Evolutionary conservation across 2,113 vertebrate species (phyloP).

Genomic region (Calypte anna): DNA sequence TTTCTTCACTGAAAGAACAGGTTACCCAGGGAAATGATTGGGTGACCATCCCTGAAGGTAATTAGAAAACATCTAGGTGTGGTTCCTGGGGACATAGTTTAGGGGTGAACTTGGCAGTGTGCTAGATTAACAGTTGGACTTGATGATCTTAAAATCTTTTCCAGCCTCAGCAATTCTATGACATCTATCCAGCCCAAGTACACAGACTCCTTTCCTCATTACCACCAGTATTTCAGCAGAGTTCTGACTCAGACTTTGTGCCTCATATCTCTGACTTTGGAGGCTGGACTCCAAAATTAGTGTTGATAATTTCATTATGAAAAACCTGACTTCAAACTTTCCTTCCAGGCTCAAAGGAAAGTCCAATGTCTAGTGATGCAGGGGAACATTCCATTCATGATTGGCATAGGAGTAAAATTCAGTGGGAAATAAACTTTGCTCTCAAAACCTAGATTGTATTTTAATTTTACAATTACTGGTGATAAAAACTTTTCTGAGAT

Average conservation of each 20-base stretch:
- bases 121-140: no score
- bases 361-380: neutral
- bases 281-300: neutral
- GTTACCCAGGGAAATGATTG: no score
- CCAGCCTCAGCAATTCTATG: no score
- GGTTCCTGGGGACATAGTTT: no score
- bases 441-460: neutral
- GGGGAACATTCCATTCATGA: neutral
- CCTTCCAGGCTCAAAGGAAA: neutral
- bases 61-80: no score
- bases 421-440: constrained; percentile 10
- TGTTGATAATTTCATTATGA: neutral
- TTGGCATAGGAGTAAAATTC: neutral
- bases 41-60: no score
- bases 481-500: constrained; percentile 29
- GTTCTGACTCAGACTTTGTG: neutral
- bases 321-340: neutral
- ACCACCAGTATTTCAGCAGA: neutral
- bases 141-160: no score
- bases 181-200: neutral
- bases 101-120: no score
- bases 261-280: neutral
- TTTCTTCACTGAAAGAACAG: no score
- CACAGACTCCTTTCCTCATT: neutral
- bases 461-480: constrained; percentile 15